Base-by-base conservation (phyloP, 2,113 vertebrate genomes). In the Cyrtonyx montezumae region DNA sequence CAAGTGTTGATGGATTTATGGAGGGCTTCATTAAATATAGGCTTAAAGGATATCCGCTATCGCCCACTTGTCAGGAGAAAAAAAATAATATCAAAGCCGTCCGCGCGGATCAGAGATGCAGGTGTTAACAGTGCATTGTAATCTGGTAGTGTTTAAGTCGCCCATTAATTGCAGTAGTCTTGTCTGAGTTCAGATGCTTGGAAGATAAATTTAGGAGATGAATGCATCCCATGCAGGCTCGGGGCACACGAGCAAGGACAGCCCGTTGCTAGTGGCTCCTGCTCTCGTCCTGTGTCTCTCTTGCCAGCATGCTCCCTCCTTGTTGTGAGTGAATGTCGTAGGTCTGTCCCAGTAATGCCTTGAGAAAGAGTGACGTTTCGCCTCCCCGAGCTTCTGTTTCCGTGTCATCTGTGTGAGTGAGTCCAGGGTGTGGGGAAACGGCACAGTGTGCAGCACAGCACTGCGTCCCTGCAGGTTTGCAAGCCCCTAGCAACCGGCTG, bases 21-120 rank as follows among this genome's bases (percentile, higher is more conserved):
- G 94, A 94, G 88, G 95, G 56, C 91, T 97, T 97, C 95, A 95
- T 97, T 97, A 97, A 97, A 97, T 96, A 96, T 96, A 18, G 91
- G 96, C 96, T 97, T 97, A 97, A 97, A 97, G 96, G 96, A 97
- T 97, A 97, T 97, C 97, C 94, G 92, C 97, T 96, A 94, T 94
- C 82, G 71, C 95, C 88, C 93, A 78, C 94, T 95, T 96, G 96
- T 96, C 95, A 87, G 80, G 91, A 94, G 95, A 67, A 63, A 68
- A 63, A 68, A 90, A 83, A 91, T 94, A 55, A 81, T 96, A 96
- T 97, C 95, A 97, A 97, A 97, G 94, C 88, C 92, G 42, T 91
- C 21, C 34, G 76, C 74, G 79, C 84, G 63, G 93, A 79, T 46
- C 90, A 28, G 83, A 90, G 90, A 91, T 91, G 93, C 96, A 97